Conservation (phyloP, 2,888 invertebrate species). For the Yponomeuta cagnagella region DNA sequence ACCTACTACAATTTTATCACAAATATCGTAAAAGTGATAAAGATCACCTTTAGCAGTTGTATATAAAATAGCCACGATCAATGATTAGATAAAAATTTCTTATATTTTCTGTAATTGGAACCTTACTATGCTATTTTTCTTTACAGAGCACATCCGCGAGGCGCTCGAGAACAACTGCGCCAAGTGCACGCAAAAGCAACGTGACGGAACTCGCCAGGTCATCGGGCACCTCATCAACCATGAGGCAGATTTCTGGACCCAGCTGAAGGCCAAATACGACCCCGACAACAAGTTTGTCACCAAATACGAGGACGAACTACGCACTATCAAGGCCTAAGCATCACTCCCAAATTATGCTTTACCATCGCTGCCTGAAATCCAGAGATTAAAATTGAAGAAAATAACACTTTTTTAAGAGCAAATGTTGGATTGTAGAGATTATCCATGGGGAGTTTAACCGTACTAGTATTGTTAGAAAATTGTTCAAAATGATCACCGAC, state of each 20-base stretch:
- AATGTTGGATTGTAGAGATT: too few species aligned
- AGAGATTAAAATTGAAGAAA: too few species aligned
- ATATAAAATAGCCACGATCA: too few species aligned
- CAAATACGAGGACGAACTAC: constrained; percentile 37
- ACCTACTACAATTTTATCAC: too few species aligned
- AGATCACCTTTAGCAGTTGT: too few species aligned
- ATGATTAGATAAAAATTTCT: too few species aligned
- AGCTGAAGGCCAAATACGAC: constrained; percentile 43
- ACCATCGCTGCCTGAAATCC: too few species aligned
- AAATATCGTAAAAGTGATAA: too few species aligned
- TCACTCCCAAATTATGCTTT: background rate
- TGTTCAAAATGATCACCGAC: background rate
- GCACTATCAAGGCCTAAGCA: constrained; percentile 23
- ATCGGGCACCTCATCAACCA: constrained; percentile 53
- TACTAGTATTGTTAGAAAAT: background rate
- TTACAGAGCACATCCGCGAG: constrained; percentile 49
- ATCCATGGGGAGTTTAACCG: too few species aligned
- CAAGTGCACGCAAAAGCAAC: constrained; percentile 49
- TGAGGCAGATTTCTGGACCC: constrained; percentile 40
- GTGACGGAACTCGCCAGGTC: constrained; percentile 35
- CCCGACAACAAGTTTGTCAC: constrained; percentile 33
- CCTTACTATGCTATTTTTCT: background rate
- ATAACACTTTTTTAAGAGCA: too few species aligned
- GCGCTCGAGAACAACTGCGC: constrained; percentile 51
- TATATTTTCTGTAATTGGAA: background rate